phyloP scores from a whole-genome alignment of 1,140 invertebrate species.

The Drosophila gunungcola region DNA sequence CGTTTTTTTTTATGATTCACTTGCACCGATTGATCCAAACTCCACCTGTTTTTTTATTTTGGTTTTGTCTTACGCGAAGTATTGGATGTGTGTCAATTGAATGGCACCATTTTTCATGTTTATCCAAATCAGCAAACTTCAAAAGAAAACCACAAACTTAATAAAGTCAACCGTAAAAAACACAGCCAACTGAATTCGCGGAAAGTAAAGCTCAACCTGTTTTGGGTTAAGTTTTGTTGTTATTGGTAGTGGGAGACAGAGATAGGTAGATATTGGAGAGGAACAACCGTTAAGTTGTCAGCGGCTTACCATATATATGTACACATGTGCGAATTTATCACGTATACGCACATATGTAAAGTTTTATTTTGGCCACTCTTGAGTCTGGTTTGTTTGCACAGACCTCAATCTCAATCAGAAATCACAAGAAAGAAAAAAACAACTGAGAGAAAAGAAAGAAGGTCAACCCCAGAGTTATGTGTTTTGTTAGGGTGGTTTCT shows the following conservation, averaged over 20 bases:
- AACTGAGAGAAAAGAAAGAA: neutral
- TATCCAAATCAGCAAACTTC: constrained; percentile 64
- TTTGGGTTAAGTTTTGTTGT: constrained; percentile 50
- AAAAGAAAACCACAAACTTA: constrained; percentile 22
- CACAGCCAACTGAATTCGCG: constrained; percentile 49
- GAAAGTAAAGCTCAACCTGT: constrained; percentile 68
- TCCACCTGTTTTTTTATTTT: neutral
- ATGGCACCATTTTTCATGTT: constrained; percentile 64
- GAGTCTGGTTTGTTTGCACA: constrained; percentile 31
- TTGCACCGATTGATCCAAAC: neutral
- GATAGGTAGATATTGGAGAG: constrained; percentile 1
- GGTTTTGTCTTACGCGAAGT: constrained; percentile 4
- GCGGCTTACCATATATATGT: constrained; percentile 22
- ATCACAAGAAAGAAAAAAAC: neutral
- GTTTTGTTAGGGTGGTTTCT: no score
- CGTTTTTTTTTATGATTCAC: neutral
- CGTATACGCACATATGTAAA: constrained; percentile 4
- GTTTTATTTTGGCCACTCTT: constrained; percentile 25
- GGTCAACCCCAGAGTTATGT: neutral
- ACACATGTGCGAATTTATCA: neutral
- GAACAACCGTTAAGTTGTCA: constrained; percentile 69
- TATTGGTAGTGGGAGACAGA: constrained; percentile 31
- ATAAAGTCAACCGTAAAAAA: constrained; percentile 17
- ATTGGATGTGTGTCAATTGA: constrained; percentile 68
- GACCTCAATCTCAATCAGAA: constrained; percentile 10